phyloP scores from a whole-genome alignment of 35 echinoderm and acorn worm genomes.

The Diadema setosum region DNA sequence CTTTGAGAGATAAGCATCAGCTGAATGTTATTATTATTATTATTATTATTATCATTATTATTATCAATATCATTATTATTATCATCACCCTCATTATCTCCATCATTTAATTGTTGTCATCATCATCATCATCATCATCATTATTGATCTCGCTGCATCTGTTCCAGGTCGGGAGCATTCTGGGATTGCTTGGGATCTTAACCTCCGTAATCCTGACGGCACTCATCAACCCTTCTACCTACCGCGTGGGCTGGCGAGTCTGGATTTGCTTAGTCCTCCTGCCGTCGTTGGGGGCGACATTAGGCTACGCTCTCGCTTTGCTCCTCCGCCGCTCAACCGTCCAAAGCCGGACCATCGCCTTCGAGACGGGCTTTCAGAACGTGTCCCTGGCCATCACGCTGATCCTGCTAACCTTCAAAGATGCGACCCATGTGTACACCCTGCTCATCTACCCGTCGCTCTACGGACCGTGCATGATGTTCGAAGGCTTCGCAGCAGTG shows the following conservation, averaged over 20 bases:
- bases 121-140: too few species aligned
- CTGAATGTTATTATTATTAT: too few species aligned
- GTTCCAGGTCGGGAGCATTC: slow-evolving; percentile 33
- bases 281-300: slow-evolving; percentile 4
- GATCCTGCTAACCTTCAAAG: slow-evolving; percentile 46
- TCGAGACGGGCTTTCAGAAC: slow-evolving; percentile 76
- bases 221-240: slow-evolving; percentile 49
- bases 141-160: too few species aligned
- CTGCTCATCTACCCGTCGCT: slow-evolving; percentile 40
- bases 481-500: slow-evolving; percentile 12
- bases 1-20: too few species aligned
- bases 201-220: slow-evolving; percentile 32
- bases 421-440: neutral
- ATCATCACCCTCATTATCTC: too few species aligned
- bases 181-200: slow-evolving; percentile 22
- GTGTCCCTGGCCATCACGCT: slow-evolving; percentile 53
- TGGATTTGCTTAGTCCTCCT: slow-evolving; percentile 35
- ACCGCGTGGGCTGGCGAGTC: slow-evolving; percentile 22
- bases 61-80: too few species aligned
- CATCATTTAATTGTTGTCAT: too few species aligned
- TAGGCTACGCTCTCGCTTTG: slow-evolving; percentile 42
- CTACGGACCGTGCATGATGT: slow-evolving; percentile 23
- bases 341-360: slow-evolving; percentile 62
- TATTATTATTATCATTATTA: too few species aligned
- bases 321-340: slow-evolving; percentile 22